Conservation (phyloP, 2,888 invertebrate genomes). For the Cybosia mesomella region DNA sequence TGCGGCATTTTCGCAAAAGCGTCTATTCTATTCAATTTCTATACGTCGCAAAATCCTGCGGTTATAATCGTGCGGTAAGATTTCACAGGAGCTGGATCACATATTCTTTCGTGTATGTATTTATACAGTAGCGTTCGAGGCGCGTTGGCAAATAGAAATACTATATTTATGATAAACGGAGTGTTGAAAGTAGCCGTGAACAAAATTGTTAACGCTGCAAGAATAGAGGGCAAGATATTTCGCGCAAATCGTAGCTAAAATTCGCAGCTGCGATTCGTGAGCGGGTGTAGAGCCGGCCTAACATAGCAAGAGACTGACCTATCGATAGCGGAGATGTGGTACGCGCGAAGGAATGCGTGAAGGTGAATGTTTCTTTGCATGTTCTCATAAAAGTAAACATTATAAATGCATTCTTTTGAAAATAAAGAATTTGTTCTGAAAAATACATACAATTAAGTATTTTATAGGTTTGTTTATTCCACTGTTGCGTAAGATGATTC, state of each 20-base stretch:
- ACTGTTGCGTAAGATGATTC: background rate
- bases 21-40: background rate
- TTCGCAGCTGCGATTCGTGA: background rate
- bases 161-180: background rate
- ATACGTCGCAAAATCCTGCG: background rate
- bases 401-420: background rate
- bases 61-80: too few species aligned
- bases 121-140: too few species aligned
- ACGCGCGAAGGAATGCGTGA: background rate
- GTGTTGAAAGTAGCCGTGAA: too few species aligned
- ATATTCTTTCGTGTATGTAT: background rate
- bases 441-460: background rate
- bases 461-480: background rate
- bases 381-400: background rate
- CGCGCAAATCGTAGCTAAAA: background rate
- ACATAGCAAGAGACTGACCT: constrained; percentile 9
- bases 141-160: too few species aligned
- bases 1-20: background rate
- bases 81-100: background rate
- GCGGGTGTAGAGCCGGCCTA: background rate
- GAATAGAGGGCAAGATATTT: background rate
- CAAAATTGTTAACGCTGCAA: too few species aligned
- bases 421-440: background rate
- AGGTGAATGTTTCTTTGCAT: background rate
- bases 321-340: constrained; percentile 7